A percentile compares a stretch with the other conserved stretches of the same genome.
phyloP scores from a whole-genome alignment of 1,140 invertebrate species.

The Trichonephila clavipes region DNA sequence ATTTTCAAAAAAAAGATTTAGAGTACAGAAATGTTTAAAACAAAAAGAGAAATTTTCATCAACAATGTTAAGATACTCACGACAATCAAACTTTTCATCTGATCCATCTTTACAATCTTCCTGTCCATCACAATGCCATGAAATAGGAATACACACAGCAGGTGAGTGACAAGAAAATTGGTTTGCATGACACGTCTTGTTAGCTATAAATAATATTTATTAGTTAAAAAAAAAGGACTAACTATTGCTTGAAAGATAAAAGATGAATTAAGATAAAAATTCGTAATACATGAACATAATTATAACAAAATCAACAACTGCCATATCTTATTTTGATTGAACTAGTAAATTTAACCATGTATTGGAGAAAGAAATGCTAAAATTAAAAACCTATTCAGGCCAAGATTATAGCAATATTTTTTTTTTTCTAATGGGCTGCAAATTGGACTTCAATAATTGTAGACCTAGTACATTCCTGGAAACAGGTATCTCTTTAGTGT shows the following conservation, averaged over 20 bases:
- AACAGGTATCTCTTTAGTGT: too few species aligned
- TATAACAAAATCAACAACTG: background rate
- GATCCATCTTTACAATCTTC: constrained; percentile 78
- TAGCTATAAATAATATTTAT: background rate
- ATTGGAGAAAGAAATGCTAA: too few species aligned
- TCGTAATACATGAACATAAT: background rate
- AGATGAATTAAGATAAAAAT: background rate
- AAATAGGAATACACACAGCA: constrained; percentile 84
- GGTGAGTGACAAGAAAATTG: constrained; percentile 93
- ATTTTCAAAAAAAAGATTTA: background rate
- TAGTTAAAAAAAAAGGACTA: background rate
- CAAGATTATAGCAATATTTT: too few species aligned
- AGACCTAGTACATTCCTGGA: too few species aligned
- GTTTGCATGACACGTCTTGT: constrained; percentile 86
- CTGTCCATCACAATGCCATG: constrained; percentile 78
- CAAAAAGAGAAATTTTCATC: background rate
- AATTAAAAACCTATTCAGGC: too few species aligned
- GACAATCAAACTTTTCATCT: constrained; percentile 76
- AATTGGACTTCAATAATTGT: too few species aligned
- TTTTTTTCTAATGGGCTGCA: too few species aligned
- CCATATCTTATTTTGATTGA: too few species aligned
- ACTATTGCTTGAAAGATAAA: too few species aligned
- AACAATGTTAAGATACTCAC: background rate
- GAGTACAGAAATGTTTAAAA: background rate
- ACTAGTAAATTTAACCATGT: too few species aligned